Base-by-base conservation (phyloP, 2,888 invertebrate species). In the Drosophila atripex region DNA sequence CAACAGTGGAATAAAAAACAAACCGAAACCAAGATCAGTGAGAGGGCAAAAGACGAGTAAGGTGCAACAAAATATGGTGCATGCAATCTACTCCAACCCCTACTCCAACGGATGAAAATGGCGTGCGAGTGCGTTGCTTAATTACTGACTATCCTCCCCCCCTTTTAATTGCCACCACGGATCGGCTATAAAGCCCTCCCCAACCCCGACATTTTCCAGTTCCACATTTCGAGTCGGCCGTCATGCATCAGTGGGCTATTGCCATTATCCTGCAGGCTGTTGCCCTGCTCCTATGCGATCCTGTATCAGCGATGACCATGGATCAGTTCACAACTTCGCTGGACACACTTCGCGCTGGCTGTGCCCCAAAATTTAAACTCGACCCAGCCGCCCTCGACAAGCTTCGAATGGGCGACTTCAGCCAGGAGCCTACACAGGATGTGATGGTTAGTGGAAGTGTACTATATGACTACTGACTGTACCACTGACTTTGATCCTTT, bases 331-430 rank as follows among this genome's bases (percentile, higher is more conserved):
- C 88, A 1, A 76, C 86, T 30, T 90, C 91, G 3, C 71, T 91
- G 75, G 89, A 90, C 50, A 90, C 90, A 89, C 88, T 91, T 88
- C 88, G 91, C 32, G 88, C 86, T 25, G 89, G 90, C 14, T 91
- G 91, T 73, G 66, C 80, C 11, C 87, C 83, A 16, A 91, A 91
- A 50, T 89, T 88, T 43, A 91, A 91, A 77, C 65, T 90, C 4
- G 57, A 86, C 0, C 8, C 65, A 12, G 90, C 90, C 5, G 53
- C 71, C 23, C 60, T 91, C 30, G 89, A 91, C 63, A 76, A 76
- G 25, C 60, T 91, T 21, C 85, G 89, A 8, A 53, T 59, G n/a
- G 91, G 91, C 0, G 75, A 80, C 47, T 90, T 91, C 39, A 32
- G 39, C 11, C 45, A 70, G 28, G 90, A 90, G 41, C 76, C 79